Conservation (phyloP, 2,888 invertebrate genomes). For the Bibio marci region DNA sequence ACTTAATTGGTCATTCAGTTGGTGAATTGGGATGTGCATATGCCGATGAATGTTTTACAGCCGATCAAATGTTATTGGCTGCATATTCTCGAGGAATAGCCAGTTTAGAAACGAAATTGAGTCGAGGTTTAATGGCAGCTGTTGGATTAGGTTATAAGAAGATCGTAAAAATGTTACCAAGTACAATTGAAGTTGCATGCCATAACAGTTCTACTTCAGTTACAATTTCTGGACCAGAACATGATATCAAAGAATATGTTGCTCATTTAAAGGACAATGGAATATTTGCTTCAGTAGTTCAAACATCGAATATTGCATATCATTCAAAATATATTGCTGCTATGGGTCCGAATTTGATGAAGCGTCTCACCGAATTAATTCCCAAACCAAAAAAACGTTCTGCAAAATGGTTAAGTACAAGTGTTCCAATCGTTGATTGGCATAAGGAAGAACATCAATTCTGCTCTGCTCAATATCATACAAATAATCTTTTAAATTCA, state of each 20-base stretch:
- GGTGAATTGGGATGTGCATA: constrained; percentile 64
- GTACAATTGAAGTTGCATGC: constrained; percentile 61
- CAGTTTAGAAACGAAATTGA: constrained; percentile 43
- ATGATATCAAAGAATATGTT: constrained; percentile 42
- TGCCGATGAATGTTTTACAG: constrained; percentile 44
- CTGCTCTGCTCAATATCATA: constrained; percentile 64
- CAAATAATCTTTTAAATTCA: constrained; percentile 64
- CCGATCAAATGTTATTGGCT: constrained; percentile 60
- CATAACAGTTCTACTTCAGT: constrained; percentile 51
- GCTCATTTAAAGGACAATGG: constrained; percentile 43
- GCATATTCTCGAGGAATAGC: constrained; percentile 62
- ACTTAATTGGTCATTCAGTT: constrained; percentile 59
- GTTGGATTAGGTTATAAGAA: constrained; percentile 42
- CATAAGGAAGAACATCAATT: constrained; percentile 45
- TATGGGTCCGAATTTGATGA: constrained; percentile 46
- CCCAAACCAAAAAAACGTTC: constrained; percentile 44
- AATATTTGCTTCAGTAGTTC: constrained; percentile 58
- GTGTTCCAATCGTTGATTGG: constrained; percentile 41
- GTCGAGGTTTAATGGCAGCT: constrained; percentile 69
- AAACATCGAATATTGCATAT: constrained; percentile 67
- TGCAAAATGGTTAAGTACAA: constrained; percentile 61
- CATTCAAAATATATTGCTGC: constrained; percentile 60
- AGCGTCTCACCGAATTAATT: constrained; percentile 42
- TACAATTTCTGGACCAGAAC: constrained; percentile 66
- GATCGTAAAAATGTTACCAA: constrained; percentile 31